These are phyloP conservation scores for Trididemnum miniatum DNA, from an alignment of 23 tunicate species.

Conservation along the genomic window DNA sequence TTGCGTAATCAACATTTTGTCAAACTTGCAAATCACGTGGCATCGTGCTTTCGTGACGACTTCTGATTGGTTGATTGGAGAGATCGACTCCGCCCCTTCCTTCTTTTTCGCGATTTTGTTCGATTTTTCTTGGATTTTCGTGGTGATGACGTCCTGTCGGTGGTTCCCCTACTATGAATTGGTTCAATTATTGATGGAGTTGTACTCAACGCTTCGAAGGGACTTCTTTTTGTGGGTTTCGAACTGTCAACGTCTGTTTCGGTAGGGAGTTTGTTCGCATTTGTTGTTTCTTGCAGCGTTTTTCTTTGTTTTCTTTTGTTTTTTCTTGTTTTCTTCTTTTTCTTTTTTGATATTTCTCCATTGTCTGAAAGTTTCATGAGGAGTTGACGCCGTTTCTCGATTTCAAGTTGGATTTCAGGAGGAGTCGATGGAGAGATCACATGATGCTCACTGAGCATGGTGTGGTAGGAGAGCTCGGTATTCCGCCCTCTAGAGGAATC, in stretches of 20 bases:
- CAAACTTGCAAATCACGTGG: too few species aligned
- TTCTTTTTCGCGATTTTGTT: neutral
- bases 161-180: neutral
- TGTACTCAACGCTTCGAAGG: neutral
- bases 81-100: too few species aligned
- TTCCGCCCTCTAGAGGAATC: neutral
- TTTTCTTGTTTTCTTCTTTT: neutral
- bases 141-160: neutral
- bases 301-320: neutral
- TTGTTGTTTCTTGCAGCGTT: neutral
- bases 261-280: neutral
- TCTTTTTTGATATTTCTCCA: neutral
- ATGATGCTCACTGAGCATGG: neutral
- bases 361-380: neutral
- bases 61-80: too few species aligned
- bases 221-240: neutral
- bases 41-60: too few species aligned
- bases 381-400: neutral
- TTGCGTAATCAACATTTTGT: too few species aligned
- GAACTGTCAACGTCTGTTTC: neutral
- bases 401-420: constrained; percentile 7
- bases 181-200: too few species aligned
- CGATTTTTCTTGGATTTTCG: neutral
- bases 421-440: neutral
- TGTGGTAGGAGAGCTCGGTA: neutral